Base-by-base conservation (phyloP, 2,888 invertebrate genomes). In the Napeogenes sylphis region DNA sequence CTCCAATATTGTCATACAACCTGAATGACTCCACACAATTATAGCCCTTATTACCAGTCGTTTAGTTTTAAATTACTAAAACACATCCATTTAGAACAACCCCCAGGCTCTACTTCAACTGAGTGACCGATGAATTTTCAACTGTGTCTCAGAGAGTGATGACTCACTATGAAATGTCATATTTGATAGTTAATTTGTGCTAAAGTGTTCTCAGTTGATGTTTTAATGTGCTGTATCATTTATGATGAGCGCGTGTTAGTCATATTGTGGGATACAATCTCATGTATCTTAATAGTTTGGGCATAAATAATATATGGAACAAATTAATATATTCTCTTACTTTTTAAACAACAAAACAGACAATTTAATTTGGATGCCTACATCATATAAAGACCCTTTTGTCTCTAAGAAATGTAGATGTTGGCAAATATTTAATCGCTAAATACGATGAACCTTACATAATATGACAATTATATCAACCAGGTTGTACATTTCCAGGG, bases 1-100 rank as follows among this genome's bases (percentile, higher is more conserved):
- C 84, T 80, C 86, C 89, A 89, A 90, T 90, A 90, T 90, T 89
- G 89, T 88, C 81, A 80, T 81, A 82, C 72, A 70, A 64, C 56
- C 63, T 58, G 47, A 59, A 38, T 35, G 8, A 42, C 45, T 38
- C 35, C 61, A 72, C 55, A 2, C 71, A 45, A 77, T 73, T 75
- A 70, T 69, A 59, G 8, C 71, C 75, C 62, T 64, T 74, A 69
- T 57, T 21, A 4, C 38, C 35, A 33, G 12, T 0, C 5, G 56
- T 68, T 70, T 63, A 67, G 64, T 35, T 35, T 46, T 42, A 51
- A 62, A 55, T 61, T 70, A 32, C 32, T 45, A 46, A 42, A 53
- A 56, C 45, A 59, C 8, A 38, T 14, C 13, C 53, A 33, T 5
- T 45, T 14, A 58, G 45, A 30, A 56, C 56, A 57, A 47, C 65